These are phyloP conservation scores for Zonitis immaculata DNA, from an alignment of 2,888 invertebrate genomes.

Conservation along the genomic window DNA sequence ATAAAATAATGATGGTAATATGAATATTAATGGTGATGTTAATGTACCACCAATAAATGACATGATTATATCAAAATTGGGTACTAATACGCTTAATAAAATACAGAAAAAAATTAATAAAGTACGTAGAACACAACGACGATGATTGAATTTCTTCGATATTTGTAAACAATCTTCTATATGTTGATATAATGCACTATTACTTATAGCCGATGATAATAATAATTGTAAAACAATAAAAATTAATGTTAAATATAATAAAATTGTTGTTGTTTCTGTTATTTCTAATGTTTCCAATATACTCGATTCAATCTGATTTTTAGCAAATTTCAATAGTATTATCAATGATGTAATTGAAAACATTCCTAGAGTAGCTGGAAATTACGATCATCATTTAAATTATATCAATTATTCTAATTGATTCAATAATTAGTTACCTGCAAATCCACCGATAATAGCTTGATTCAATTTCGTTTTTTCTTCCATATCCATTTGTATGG, in stretches of 20 bases:
- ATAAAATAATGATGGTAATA: slow-evolving; percentile 80
- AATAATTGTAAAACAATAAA: slow-evolving; percentile 73
- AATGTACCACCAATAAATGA: slow-evolving; percentile 80
- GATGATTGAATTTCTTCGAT: slow-evolving; percentile 70
- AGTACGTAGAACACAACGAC: slow-evolving; percentile 68
- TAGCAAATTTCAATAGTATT: slow-evolving; percentile 62
- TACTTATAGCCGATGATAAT: slow-evolving; percentile 71
- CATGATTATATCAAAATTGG: slow-evolving; percentile 82
- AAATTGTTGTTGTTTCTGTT: slow-evolving; percentile 54
- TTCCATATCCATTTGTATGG: slow-evolving; percentile 89
- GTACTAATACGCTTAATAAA: slow-evolving; percentile 74
- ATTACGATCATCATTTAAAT: neutral
- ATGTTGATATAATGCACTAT: slow-evolving; percentile 77
- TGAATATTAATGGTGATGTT: slow-evolving; percentile 77
- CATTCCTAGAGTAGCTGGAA: slow-evolving; percentile 57
- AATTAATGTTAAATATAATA: slow-evolving; percentile 63
- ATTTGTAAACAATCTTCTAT: slow-evolving; percentile 72
- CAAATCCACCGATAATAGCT: slow-evolving; percentile 68
- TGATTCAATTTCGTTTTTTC: slow-evolving; percentile 66
- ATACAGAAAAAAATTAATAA: slow-evolving; percentile 65
- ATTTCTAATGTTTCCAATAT: slow-evolving; percentile 56
- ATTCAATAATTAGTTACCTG: slow-evolving; percentile 52
- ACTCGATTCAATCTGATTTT: slow-evolving; percentile 54
- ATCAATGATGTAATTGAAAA: slow-evolving; percentile 61
- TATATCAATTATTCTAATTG: no score